Evolutionary conservation across 2,797 vertebrate genomes (phyloP).

Genomic region (Hafferia zeledoni): DNA sequence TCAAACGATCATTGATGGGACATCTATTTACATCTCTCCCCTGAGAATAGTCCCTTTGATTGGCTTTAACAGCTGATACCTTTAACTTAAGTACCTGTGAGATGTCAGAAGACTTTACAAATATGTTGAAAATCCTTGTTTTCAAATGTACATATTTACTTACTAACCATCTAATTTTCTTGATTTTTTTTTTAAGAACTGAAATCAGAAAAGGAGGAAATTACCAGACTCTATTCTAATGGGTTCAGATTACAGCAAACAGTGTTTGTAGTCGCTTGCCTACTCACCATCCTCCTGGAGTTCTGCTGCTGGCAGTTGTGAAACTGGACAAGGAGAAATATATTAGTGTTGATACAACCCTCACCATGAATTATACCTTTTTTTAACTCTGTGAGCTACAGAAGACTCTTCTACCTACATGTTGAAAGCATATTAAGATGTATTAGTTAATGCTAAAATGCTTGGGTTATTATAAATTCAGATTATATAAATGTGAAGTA

Average conservation of each 20-base stretch:
- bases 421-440: neutral
- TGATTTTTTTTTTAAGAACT: constrained; percentile 64
- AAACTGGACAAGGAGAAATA: neutral
- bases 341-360: neutral
- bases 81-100: constrained; percentile 58
- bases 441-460: neutral
- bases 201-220: constrained; percentile 73
- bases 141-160: neutral
- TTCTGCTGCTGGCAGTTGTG: neutral
- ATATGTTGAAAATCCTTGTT: neutral
- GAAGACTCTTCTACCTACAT: neutral
- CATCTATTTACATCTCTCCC: constrained; percentile 24
- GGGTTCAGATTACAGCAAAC: constrained; percentile 28
- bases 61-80: constrained; percentile 49
- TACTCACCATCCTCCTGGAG: neutral
- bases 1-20: constrained; percentile 42
- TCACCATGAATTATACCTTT: neutral
- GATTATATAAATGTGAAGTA: constrained; percentile 41
- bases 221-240: constrained; percentile 63
- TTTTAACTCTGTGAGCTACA: neutral
- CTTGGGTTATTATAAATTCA: neutral
- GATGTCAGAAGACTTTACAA: constrained; percentile 20
- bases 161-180: neutral
- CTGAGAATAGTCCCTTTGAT: constrained; percentile 40
- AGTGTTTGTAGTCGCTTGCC: neutral